Evolutionary conservation across 2,797 vertebrate species (phyloP), one percentile per base, ranked within the genome.

Genomic region (Brachymystax lenok): DNA sequence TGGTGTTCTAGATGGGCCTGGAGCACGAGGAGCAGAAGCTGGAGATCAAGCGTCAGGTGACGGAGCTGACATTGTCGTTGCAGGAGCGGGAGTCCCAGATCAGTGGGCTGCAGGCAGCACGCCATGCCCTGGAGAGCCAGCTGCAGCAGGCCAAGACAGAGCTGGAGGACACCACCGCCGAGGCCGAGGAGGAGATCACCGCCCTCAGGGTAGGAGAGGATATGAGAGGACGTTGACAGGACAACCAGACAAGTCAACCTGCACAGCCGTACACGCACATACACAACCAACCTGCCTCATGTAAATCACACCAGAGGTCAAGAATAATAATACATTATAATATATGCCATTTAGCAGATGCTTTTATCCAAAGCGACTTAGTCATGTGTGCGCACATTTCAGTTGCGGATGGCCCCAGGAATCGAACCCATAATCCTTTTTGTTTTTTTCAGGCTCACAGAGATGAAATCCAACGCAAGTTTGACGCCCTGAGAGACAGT

Each of bases 381-480:
- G 40, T 46, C 40, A 46, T 46, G 10, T 3, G 40, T 46, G 40
- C 12, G 10, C 13, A 46, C 40, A 13, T 46, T 46, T 46, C 2
- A 46, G 40, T 46, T 12, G 40, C 2, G 0, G 40, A 2, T 46
- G 40, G 10, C 40, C 40, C 10, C 40, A 10, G 40, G 40, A 46
- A 46, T 46, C 10, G 3, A 13, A 13, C 40, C 10, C 10, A 13
- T 46, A 46, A 8, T n/a, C 1, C 5, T 7, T 61, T 61, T 61
- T 17, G 17, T 71, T 71, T 12, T 12, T 93, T 90, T 89, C 93
- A 99, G 97, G 96, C 96, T 88, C 97, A 98, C 92, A 95, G 97
- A 94, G 97, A 99, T 87, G 97, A 98, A 90, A 98, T 99, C 93
- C 97, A 98, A 92, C 96, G 96, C 90, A 99, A 99, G 93, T 99